These are phyloP conservation scores for Melanostoma scalare DNA, from an alignment of 2,888 invertebrate species.

Conservation along the genomic window DNA sequence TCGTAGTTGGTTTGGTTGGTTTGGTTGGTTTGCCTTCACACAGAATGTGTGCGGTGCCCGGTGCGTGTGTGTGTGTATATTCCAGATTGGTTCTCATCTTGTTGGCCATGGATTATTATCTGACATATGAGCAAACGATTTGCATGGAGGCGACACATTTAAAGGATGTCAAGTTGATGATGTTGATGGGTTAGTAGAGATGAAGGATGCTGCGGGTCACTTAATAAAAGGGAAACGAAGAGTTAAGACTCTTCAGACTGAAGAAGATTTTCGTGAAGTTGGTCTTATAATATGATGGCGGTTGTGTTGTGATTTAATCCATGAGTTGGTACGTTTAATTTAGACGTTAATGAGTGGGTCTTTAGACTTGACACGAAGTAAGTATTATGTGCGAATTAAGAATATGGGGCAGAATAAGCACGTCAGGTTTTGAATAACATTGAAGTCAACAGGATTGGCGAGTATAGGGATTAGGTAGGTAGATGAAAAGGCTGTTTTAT, in stretches of 20 bases:
- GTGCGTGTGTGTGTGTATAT: constrained; percentile 2
- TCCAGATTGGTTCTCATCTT: constrained; percentile 48
- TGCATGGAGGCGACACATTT: constrained; percentile 66
- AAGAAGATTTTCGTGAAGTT: constrained; percentile 35
- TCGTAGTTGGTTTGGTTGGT: neutral
- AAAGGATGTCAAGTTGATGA: constrained; percentile 62
- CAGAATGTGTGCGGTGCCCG: neutral
- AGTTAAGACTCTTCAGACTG: constrained; percentile 45
- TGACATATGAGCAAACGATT: constrained; percentile 61
- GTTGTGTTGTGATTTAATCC: constrained; percentile 42
- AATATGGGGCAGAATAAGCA: neutral
- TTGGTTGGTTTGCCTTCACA: neutral
- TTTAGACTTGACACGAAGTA: constrained; percentile 46
- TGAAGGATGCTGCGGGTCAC: constrained; percentile 39
- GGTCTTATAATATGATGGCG: constrained; percentile 18
- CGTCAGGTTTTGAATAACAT: neutral
- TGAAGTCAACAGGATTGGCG: neutral
- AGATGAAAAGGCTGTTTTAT: too few relatives aligned
- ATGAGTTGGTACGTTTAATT: constrained; percentile 52
- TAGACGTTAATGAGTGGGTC: constrained; percentile 58
- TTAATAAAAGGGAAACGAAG: neutral
- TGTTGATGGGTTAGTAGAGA: constrained; percentile 1
- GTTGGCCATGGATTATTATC: constrained; percentile 64
- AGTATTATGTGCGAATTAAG: constrained; percentile 41
- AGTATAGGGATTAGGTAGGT: too few relatives aligned